Conservation (phyloP, 92 coral and sea anemone genomes). For the Scolanthus callimorphus region DNA sequence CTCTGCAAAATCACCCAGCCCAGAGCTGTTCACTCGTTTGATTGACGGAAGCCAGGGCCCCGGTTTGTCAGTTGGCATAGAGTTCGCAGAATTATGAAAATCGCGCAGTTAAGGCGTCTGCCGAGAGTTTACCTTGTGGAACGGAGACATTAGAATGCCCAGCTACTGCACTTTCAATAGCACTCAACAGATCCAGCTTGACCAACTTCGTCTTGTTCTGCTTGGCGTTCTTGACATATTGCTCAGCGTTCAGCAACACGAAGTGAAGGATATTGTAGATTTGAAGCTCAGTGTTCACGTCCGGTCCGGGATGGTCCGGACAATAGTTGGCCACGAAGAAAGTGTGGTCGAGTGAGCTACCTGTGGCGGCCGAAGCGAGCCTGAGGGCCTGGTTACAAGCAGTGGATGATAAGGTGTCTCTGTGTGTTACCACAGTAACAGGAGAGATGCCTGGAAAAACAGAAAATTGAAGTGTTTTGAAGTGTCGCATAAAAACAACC, state of each 20-base stretch:
- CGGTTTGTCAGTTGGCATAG: too few relatives aligned
- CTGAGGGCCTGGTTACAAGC: conserved; percentile 25
- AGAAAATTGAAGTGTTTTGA: too few relatives aligned
- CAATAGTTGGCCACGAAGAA: conserved; percentile 69
- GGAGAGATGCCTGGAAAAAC: conserved; percentile 41
- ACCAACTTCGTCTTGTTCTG: conserved; percentile 18
- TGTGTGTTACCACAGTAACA: conserved; percentile 56
- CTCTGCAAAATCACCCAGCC: too few relatives aligned
- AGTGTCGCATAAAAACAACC: too few relatives aligned
- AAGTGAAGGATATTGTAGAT: conserved; percentile 53
- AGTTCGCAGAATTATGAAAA: too few relatives aligned
- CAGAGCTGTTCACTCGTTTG: too few relatives aligned
- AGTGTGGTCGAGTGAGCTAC: conserved; percentile 43
- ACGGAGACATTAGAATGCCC: background rate
- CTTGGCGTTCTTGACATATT: conserved; percentile 50
- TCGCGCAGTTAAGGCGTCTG: too few relatives aligned
- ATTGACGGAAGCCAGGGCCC: too few relatives aligned
- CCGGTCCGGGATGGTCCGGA: conserved; percentile 13
- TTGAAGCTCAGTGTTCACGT: conserved; percentile 48
- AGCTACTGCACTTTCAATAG: background rate
- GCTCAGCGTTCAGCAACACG: conserved; percentile 42
- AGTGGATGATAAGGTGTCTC: conserved; percentile 28
- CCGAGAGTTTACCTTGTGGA: background rate
- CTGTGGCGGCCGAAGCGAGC: conserved; percentile 60
- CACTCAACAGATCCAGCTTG: background rate